These are phyloP conservation scores for Onchidella celtica DNA, from an alignment of 2,888 invertebrate species.

Conservation along the genomic window DNA sequence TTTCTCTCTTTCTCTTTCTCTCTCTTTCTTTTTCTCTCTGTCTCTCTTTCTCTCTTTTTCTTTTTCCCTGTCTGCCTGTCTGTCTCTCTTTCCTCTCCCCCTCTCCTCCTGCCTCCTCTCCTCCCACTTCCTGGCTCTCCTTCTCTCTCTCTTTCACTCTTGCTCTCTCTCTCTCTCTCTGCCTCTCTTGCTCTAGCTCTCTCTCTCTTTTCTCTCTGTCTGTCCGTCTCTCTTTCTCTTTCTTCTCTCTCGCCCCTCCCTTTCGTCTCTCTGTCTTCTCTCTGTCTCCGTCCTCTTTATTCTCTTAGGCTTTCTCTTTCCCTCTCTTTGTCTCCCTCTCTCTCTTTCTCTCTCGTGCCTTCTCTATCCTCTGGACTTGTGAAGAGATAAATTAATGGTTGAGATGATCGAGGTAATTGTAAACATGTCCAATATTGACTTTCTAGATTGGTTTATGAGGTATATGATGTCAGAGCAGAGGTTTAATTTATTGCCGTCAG, in stretches of 20 bases:
- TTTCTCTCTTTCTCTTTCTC: not conserved
- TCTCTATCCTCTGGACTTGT: too few relatives aligned
- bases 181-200: not conserved
- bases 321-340: not conserved
- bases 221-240: not conserved
- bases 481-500: too few relatives aligned
- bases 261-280: not conserved
- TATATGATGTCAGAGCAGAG: too few relatives aligned
- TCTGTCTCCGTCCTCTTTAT: too few relatives aligned
- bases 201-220: too few relatives aligned
- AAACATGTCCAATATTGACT: too few relatives aligned
- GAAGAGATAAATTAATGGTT: too few relatives aligned
- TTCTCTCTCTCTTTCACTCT: not conserved
- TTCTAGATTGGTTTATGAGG: too few relatives aligned
- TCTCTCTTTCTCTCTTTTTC: conserved; percentile 3
- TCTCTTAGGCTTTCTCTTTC: too few relatives aligned
- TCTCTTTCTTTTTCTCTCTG: conserved; percentile 10
- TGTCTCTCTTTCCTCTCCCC: too few relatives aligned
- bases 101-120: too few relatives aligned
- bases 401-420: too few relatives aligned
- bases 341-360: not conserved
- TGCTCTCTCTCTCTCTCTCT: not conserved
- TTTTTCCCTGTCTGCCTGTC: not conserved
- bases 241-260: not conserved
- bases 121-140: not conserved